Evolutionary conservation across 2,888 invertebrate genomes (phyloP), one percentile per base, ranked within the genome.

Genomic region (Lamellibrachia columna): DNA sequence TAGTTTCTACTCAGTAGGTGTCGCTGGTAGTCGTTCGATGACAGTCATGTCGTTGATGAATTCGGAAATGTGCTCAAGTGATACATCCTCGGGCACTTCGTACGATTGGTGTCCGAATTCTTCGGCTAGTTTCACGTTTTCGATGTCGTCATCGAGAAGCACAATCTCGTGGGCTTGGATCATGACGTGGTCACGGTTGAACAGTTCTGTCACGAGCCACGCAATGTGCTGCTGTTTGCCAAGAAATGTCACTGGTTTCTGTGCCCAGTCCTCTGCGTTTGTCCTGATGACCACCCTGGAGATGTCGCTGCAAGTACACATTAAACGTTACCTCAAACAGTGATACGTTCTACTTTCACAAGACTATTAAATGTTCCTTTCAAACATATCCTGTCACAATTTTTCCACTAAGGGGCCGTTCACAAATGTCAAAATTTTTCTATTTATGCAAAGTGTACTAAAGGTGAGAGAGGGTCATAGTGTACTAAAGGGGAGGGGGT

Each of bases 211-310:
- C 7, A 95, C 93, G 53, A 95, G 95, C 92, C 94, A 94, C 2
- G 95, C 94, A 53, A 95, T 95, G 93, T 95, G 95, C 91, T 95
- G 95, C 92, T 95, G 95, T 91, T 95, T 95, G 1, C 95, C 95
- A 11, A 95, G 94, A 58, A 60, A 90, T 8, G 91, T 92, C 1
- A 53, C 92, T 40, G 92, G 60, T 40, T 90, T 91, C 90, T 90
- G 94, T 91, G 53, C 92, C 93, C 95, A 95, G 40, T 95, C 95
- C 53, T 94, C 92, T 15, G 95, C 95, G 92, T 95, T 96, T 11
- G 95, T 95, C 93, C 95, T 95, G 28, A 96, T 95, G 28, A 95
- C 93, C 11, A 96, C 95, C 92, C 93, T 94, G 40, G 94, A 94
- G 40, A 95, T 95, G 92, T 95, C 93, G 92, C 96, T 96, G 94